Conservation (phyloP, 2,113 vertebrate genomes). For the Vulpes lagopus region DNA sequence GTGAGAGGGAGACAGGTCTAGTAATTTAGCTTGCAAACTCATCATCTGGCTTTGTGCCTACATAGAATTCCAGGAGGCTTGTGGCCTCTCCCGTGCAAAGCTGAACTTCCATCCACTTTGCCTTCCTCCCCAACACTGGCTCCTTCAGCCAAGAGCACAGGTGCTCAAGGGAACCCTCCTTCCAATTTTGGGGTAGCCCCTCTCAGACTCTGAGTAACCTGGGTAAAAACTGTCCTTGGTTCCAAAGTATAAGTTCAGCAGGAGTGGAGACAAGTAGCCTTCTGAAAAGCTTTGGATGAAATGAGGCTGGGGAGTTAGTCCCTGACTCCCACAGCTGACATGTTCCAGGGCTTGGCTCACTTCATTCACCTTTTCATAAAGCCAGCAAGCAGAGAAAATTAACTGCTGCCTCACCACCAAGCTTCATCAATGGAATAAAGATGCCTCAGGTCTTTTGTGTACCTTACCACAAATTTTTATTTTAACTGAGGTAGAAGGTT, state of each 20-base stretch:
- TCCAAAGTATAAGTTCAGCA: not conserved
- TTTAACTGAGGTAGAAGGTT: not conserved
- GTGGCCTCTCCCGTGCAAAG: not conserved
- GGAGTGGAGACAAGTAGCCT: not conserved
- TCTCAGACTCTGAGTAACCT: slow-evolving; percentile 1
- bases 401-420: not conserved
- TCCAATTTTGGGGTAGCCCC: too few species aligned
- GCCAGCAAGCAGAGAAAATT: not conserved
- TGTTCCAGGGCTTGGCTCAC: not conserved
- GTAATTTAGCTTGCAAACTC: not conserved
- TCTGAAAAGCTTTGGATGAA: not conserved
- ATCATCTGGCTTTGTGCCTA: not conserved
- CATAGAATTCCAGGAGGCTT: not conserved
- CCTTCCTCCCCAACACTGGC: not conserved
- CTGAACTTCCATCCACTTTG: not conserved
- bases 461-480: not conserved
- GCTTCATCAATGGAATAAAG: accelerated
- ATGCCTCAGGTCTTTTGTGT: not conserved
- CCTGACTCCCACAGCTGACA: not conserved
- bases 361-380: not conserved
- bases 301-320: not conserved
- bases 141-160: not conserved
- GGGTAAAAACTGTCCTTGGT: not conserved
- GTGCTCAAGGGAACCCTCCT: not conserved
- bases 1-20: not conserved